Conservation (phyloP, 2,113 vertebrate species). For the Menura novaehollandiae region DNA sequence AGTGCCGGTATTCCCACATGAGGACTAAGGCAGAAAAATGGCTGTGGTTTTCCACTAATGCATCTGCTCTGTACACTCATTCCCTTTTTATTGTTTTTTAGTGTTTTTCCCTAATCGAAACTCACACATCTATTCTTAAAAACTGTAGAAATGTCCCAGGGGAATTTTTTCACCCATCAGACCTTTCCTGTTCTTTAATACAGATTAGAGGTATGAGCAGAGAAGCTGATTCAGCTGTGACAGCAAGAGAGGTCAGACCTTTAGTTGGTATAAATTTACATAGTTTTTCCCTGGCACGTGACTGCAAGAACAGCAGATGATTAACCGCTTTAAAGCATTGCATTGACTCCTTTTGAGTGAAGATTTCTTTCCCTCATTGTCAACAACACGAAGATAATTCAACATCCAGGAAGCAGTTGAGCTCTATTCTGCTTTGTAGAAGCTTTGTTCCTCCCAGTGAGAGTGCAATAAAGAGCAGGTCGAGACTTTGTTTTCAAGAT, state of each 20-base stretch:
- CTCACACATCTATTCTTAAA: not conserved
- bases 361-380: not conserved
- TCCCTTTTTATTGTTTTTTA: not conserved
- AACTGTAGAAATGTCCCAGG: not conserved
- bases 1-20: not conserved
- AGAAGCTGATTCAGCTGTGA: not conserved
- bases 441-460: not conserved
- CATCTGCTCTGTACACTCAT: not conserved
- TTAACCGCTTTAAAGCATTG: not conserved
- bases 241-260: not conserved
- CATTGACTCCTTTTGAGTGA: not conserved
- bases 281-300: not conserved
- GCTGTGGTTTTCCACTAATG: not conserved
- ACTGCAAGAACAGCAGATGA: not conserved
- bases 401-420: not conserved
- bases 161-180: not conserved
- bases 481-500: not conserved
- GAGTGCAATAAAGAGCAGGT: not conserved
- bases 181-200: not conserved
- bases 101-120: not conserved
- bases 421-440: not conserved
- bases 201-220: not conserved
- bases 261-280: not conserved
- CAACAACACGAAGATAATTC: not conserved
- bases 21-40: not conserved